phyloP scores from a whole-genome alignment of 2,113 vertebrate genomes.

The Siniperca chuatsi region DNA sequence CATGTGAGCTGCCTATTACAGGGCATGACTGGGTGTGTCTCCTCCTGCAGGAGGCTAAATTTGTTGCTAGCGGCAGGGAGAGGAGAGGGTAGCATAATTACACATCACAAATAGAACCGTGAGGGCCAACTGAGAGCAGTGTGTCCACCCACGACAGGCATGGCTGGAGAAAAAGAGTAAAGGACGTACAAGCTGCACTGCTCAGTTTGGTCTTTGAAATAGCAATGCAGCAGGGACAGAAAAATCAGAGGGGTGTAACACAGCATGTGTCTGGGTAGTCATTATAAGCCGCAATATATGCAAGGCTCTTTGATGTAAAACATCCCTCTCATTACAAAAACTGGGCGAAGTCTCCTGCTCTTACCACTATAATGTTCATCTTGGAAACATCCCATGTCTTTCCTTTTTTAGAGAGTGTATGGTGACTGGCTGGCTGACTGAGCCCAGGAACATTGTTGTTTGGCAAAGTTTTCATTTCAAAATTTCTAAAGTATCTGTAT shows the following conservation, averaged over 20 bases:
- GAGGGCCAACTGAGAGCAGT: slow-evolving; percentile 59
- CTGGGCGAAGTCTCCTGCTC: slow-evolving; percentile 53
- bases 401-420: slow-evolving; percentile 62
- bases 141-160: slow-evolving; percentile 72
- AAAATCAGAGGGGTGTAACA: slow-evolving; percentile 61
- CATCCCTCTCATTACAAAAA: slow-evolving; percentile 77
- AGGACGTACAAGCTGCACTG: slow-evolving; percentile 35
- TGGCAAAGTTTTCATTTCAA: background rate
- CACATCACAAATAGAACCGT: slow-evolving; percentile 75
- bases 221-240: slow-evolving; percentile 52
- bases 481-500: background rate
- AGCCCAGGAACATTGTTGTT: slow-evolving; percentile 10
- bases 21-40: slow-evolving; percentile 74
- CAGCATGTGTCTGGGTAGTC: slow-evolving; percentile 69
- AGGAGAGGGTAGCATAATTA: slow-evolving; percentile 77
- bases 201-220: slow-evolving; percentile 63
- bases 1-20: slow-evolving; percentile 59
- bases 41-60: slow-evolving; percentile 67
- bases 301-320: slow-evolving; percentile 49
- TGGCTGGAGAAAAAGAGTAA: slow-evolving; percentile 39
- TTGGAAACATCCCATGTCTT: slow-evolving; percentile 41
- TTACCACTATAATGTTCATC: slow-evolving; percentile 46
- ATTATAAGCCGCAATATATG: slow-evolving; percentile 71
- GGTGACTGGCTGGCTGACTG: slow-evolving; percentile 24
- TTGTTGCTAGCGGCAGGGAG: slow-evolving; percentile 60